phyloP scores from a whole-genome alignment of 2,113 vertebrate species.

The Grus americana region DNA sequence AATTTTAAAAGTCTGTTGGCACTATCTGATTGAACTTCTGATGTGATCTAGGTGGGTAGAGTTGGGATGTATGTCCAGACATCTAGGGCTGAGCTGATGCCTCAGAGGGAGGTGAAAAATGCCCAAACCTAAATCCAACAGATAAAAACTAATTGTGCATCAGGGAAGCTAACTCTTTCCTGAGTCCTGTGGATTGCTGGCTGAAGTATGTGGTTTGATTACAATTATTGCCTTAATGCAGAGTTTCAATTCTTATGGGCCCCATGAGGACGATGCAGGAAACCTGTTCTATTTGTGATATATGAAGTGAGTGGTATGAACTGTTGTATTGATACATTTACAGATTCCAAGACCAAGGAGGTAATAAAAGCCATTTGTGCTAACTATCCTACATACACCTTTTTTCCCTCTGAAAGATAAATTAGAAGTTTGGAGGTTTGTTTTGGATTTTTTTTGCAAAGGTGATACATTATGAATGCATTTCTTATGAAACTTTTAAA shows the following conservation, averaged over 20 bases:
- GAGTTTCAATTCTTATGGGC: not conserved
- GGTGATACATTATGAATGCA: not conserved
- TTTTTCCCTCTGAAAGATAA: not conserved
- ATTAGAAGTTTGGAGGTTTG: not conserved
- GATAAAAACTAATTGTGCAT: not conserved
- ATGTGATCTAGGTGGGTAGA: not conserved
- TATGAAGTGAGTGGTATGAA: not conserved
- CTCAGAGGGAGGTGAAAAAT: not conserved
- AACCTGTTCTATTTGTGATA: not conserved
- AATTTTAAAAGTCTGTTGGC: not conserved
- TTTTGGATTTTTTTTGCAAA: not conserved
- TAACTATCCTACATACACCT: not conserved
- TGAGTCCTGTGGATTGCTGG: not conserved
- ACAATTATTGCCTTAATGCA: not conserved
- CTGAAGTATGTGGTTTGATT: not conserved
- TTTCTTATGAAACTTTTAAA: not conserved
- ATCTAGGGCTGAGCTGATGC: not conserved
- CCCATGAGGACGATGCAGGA: conserved; percentile 1
- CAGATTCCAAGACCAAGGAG: not conserved
- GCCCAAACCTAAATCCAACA: not conserved
- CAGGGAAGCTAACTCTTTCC: not conserved
- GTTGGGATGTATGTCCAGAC: not conserved
- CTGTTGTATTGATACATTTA: not conserved
- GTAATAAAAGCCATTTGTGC: not conserved
- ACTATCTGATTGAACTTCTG: not conserved